A percentile compares a stretch with the other conserved stretches of the same genome.
These are phyloP conservation scores for Chauna torquata DNA, from an alignment of 2,113 vertebrate genomes.

Conservation along the genomic window DNA sequence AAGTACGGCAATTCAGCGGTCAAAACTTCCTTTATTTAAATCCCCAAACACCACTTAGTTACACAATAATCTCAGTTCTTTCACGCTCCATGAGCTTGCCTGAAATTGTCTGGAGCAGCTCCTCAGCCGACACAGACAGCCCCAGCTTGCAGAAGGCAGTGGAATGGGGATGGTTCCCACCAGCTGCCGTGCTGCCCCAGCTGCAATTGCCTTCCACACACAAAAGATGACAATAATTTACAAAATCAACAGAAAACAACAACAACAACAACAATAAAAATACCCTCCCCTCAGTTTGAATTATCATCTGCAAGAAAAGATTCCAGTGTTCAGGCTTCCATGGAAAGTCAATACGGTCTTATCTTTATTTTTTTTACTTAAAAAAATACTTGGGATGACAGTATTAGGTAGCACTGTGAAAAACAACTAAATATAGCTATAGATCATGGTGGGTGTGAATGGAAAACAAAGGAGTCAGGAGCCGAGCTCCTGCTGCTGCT, in stretches of 20 bases:
- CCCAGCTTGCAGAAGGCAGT: background rate
- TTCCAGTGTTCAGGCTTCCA: slow-evolving; percentile 30
- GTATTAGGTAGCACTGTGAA: slow-evolving; percentile 70
- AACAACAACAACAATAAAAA: background rate
- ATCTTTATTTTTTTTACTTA: slow-evolving; percentile 64
- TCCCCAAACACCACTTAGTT: slow-evolving; percentile 63
- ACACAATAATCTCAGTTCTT: slow-evolving; percentile 49
- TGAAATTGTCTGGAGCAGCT: slow-evolving; percentile 50
- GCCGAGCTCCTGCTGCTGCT: slow-evolving; percentile 69
- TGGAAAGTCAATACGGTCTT: slow-evolving; percentile 65
- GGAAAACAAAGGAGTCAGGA: slow-evolving; percentile 79
- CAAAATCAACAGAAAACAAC: background rate
- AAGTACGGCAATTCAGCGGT: slow-evolving; percentile 62
- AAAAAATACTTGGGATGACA: slow-evolving; percentile 57
- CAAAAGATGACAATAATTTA: slow-evolving; percentile 31
- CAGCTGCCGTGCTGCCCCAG: background rate
- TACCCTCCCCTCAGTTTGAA: background rate
- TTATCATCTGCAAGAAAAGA: slow-evolving; percentile 42
- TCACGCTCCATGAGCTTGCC: background rate
- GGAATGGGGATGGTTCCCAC: background rate
- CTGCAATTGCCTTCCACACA: background rate
- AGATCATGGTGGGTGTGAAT: slow-evolving; percentile 77
- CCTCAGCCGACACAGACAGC: background rate
- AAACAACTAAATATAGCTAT: slow-evolving; percentile 83
- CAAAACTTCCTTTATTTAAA: slow-evolving; percentile 74